Evolutionary conservation across 2,797 vertebrate genomes (phyloP).

Genomic region (Podargus strigoides): DNA sequence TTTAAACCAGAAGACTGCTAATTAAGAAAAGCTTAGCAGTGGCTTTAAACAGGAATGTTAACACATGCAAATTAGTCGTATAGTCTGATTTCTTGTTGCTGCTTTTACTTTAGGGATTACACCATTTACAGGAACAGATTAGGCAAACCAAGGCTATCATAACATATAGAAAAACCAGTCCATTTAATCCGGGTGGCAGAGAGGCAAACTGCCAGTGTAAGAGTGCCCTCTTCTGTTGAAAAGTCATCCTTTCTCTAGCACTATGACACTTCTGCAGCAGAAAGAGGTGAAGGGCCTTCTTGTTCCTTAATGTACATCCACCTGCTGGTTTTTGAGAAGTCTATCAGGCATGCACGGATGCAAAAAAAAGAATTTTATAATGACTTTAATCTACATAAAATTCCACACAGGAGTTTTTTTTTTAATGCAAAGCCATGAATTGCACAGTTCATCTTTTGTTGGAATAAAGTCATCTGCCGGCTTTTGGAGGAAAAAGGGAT

Average conservation of each 20-base stretch:
- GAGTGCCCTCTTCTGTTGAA: slow-evolving; percentile 60
- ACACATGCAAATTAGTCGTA: slow-evolving; percentile 63
- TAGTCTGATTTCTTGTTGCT: slow-evolving; percentile 53
- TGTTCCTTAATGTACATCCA: not conserved
- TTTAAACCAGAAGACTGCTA: slow-evolving; percentile 67
- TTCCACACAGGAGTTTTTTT: not conserved
- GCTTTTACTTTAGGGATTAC: slow-evolving; percentile 66
- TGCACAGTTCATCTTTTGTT: not conserved
- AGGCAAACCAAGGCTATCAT: slow-evolving; percentile 49
- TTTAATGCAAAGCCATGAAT: not conserved
- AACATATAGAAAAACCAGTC: not conserved
- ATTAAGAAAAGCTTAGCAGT: slow-evolving; percentile 72
- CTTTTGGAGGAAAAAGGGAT: not conserved
- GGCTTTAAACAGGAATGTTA: slow-evolving; percentile 70
- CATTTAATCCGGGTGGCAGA: not conserved
- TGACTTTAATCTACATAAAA: not conserved
- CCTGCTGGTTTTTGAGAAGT: not conserved
- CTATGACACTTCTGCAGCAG: not conserved
- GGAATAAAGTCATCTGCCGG: not conserved
- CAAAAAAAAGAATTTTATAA: not conserved
- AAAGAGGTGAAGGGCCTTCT: not conserved
- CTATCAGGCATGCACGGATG: not conserved
- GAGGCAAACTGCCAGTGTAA: slow-evolving; percentile 7
- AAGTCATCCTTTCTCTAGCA: not conserved
- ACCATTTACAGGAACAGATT: slow-evolving; percentile 65